Base-by-base conservation (phyloP, 30 jellyfish, hydroid and myxozoan genomes). In the Aurelia sp. region DNA sequence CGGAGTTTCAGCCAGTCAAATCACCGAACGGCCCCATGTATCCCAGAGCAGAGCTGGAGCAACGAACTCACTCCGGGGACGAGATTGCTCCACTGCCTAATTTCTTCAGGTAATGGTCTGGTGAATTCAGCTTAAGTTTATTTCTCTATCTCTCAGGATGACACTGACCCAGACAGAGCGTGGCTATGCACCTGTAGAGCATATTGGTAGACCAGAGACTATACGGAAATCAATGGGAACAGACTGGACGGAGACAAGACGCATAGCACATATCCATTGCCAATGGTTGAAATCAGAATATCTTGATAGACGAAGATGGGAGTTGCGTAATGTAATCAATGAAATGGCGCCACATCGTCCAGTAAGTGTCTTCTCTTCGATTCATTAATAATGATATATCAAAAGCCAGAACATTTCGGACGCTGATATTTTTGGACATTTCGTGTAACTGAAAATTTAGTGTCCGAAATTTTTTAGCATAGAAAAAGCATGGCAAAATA, bases 261-360 rank as follows among this genome's bases (percentile, higher is more conserved):
- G 97, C n/a, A 72, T 81, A 76, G 92, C 89, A 27, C 70, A 68
- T 59, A 87, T 88, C n/a, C 96, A 92, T 69, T 80, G 63, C 55
- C 91, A 96, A 37, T 95, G 99, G 99, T 51, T 67, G 73, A 86
- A 81, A 44, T 89, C 99, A 13, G 78, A 89, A 18, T 95, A 90
- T 67, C 86, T 95, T 16, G 70, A 81, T 22, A 79, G 70, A 58
- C 74, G 99, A 52, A 85, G 72, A 73, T 86, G 76, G 30, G 87
- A 95, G 63, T 73, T 95, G 18, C 64, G 31, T 53, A 68, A 65
- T 68, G 92, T 78, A 0, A 84, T 95, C 37, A 80, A 89, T 63
- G 96, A 64, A 40, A 53, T 89, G 55, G 86, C 27, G 15, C 97
- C 97, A 13, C 96, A 89, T 60, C 68, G 52, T 16, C 97, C 99